These are phyloP conservation scores for Masnerella sp. DNA, from an alignment of 2,888 invertebrate genomes.

Conservation along the genomic window DNA sequence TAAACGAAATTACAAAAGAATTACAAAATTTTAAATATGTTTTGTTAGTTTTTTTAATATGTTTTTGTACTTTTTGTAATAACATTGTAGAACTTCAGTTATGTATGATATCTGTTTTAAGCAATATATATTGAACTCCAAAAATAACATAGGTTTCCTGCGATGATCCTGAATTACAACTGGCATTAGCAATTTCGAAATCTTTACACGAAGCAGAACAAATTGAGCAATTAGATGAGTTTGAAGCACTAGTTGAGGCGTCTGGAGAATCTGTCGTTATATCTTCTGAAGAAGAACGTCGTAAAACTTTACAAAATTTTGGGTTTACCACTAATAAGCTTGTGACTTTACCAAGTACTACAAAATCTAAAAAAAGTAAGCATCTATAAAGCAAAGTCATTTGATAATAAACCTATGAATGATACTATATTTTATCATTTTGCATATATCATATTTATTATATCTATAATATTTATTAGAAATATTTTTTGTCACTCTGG, in stretches of 20 bases:
- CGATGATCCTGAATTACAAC: slow-evolving; percentile 74
- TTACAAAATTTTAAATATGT: not conserved
- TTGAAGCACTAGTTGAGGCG: slow-evolving; percentile 65
- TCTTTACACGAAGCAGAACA: slow-evolving; percentile 76
- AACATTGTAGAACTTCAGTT: too few relatives aligned
- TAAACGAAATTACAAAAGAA: not conserved
- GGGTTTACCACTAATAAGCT: slow-evolving; percentile 70
- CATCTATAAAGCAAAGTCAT: not conserved
- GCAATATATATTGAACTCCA: too few relatives aligned
- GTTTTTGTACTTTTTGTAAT: not conserved
- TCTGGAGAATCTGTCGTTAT: slow-evolving; percentile 57
- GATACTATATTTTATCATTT: too few relatives aligned
- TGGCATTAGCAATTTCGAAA: slow-evolving; percentile 77
- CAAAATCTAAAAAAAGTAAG: slow-evolving; percentile 65
- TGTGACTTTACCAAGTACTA: slow-evolving; percentile 22
- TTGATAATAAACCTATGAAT: too few relatives aligned
- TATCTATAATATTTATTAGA: too few relatives aligned
- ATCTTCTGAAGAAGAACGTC: slow-evolving; percentile 60
- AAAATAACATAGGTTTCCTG: slow-evolving; percentile 59
- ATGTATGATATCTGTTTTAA: too few relatives aligned
- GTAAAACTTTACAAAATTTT: slow-evolving; percentile 71
- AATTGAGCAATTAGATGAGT: slow-evolving; percentile 69
- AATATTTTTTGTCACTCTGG: too few relatives aligned
- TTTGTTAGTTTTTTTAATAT: not conserved
- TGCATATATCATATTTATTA: too few relatives aligned